These are phyloP conservation scores for Therioaphis trifolii DNA, from an alignment of 2,888 invertebrate genomes.

Conservation along the genomic window DNA sequence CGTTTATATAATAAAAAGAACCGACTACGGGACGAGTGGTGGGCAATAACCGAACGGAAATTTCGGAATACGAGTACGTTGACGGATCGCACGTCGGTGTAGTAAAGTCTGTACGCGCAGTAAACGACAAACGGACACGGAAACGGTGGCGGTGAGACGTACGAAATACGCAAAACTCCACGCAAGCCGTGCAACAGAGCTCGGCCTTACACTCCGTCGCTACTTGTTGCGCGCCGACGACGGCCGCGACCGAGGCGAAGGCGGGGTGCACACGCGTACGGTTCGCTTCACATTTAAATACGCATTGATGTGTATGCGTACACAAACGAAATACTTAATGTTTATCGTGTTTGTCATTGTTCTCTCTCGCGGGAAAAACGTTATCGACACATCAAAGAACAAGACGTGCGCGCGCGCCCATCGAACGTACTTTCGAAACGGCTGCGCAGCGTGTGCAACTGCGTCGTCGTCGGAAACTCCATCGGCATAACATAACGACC, in stretches of 20 bases:
- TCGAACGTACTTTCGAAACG: slow-evolving; percentile 29
- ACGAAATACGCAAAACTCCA: too few species aligned
- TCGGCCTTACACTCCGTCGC: slow-evolving; percentile 38
- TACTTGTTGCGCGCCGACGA: slow-evolving; percentile 30
- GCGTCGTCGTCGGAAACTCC: background rate
- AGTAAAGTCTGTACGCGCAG: too few species aligned
- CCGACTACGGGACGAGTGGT: too few species aligned
- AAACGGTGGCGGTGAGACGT: too few species aligned
- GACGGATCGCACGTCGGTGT: too few species aligned
- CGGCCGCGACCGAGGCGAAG: slow-evolving; percentile 10
- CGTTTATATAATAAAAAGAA: too few species aligned
- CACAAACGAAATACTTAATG: background rate
- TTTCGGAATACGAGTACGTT: too few species aligned
- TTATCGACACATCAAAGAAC: slow-evolving; percentile 38
- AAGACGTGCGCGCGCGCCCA: too few species aligned
- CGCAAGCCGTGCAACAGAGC: slow-evolving; percentile 8
- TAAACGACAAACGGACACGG: too few species aligned
- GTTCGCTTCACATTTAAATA: background rate
- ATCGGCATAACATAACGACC: slow-evolving; percentile 1
- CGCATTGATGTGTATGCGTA: background rate
- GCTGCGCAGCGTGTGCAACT: background rate
- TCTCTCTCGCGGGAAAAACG: slow-evolving; percentile 14
- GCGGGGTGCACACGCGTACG: background rate
- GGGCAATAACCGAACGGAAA: too few species aligned
- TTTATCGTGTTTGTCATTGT: slow-evolving; percentile 36